A percentile compares a stretch with the other conserved stretches of the same genome.
These are phyloP conservation scores for Nyctibius grandis DNA, from an alignment of 2,797 vertebrate species.

Conservation along the genomic window DNA sequence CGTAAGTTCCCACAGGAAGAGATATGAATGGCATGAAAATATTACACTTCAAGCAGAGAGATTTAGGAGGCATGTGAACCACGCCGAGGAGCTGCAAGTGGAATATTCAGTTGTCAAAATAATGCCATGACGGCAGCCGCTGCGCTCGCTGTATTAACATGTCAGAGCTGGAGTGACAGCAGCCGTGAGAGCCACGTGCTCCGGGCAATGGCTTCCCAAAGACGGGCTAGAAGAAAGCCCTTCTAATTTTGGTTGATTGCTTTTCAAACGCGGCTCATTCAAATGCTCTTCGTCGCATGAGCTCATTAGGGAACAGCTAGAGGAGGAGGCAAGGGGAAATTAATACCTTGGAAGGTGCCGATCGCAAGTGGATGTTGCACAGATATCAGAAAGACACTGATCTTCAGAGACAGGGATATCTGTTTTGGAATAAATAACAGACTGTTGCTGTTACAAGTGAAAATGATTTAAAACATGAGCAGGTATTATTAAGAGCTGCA, in stretches of 20 bases:
- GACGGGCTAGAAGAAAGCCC: background rate
- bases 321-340: background rate
- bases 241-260: background rate
- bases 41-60: conserved; percentile 3
- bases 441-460: background rate
- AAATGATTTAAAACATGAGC: background rate
- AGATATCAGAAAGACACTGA: background rate
- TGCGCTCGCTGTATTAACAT: background rate
- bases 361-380: background rate
- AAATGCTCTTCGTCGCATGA: accelerated
- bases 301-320: background rate
- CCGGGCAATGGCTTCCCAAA: background rate
- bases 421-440: background rate
- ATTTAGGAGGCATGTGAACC: conserved; percentile 7
- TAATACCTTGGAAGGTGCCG: accelerated
- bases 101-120: background rate
- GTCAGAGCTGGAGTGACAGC: background rate
- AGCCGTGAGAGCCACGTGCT: background rate
- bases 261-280: background rate
- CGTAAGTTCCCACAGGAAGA: background rate
- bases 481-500: background rate
- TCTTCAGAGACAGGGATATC: background rate
- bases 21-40: background rate
- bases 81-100: background rate
- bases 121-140: background rate